These are phyloP conservation scores for Polypedilum pembai DNA, from an alignment of 1,140 invertebrate genomes.

Conservation along the genomic window DNA sequence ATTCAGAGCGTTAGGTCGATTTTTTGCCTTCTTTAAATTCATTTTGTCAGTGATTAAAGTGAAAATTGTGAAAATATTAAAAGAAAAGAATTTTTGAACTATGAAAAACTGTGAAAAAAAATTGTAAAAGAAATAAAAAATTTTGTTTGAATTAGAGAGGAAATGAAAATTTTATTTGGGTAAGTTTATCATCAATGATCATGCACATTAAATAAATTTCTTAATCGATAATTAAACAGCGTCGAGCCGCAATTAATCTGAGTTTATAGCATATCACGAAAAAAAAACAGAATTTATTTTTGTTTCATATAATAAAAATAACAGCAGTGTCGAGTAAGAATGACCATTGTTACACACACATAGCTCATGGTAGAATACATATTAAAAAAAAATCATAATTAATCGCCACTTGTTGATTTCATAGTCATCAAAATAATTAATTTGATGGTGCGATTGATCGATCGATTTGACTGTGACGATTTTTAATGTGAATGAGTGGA, in stretches of 20 bases:
- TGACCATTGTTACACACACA: neutral
- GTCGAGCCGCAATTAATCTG: conserved; percentile 15
- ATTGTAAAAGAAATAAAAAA: no score
- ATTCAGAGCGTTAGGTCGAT: conserved; percentile 16
- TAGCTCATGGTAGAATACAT: no score
- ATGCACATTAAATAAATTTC: neutral
- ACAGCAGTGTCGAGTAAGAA: neutral
- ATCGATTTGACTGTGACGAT: neutral
- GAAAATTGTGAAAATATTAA: neutral
- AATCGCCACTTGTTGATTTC: conserved; percentile 28
- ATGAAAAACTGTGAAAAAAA: no score
- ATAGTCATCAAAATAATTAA: conserved; percentile 8
- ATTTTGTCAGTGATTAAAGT: neutral
- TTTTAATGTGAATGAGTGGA: neutral
- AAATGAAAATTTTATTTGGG: no score
- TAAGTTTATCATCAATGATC: no score
- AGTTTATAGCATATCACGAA: neutral
- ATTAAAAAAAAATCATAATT: conserved; percentile 26
- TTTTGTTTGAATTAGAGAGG: no score
- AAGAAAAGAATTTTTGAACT: neutral
- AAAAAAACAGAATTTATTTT: neutral
- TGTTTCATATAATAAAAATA: neutral
- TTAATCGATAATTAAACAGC: conserved; percentile 18
- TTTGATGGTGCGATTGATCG: conserved; percentile 10
- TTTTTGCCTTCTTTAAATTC: neutral